A percentile compares a stretch with the other conserved stretches of the same genome.
These are phyloP conservation scores for Carduelis carduelis DNA, from an alignment of 2,797 vertebrate genomes.

Conservation along the genomic window DNA sequence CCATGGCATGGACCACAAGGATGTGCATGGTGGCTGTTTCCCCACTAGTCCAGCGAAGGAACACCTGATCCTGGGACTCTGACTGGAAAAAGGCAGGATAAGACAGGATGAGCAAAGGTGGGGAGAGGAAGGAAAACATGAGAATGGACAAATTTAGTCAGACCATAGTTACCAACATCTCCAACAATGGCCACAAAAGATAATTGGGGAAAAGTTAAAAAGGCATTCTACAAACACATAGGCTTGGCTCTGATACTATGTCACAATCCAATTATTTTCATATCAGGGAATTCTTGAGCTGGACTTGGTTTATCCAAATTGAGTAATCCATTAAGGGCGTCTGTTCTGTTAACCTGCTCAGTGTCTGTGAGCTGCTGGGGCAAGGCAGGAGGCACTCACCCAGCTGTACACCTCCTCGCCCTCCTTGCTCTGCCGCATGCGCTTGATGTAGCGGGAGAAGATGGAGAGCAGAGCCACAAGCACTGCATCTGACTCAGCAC, in stretches of 20 bases:
- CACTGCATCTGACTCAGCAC: constrained; percentile 85
- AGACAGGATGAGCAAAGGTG: background rate
- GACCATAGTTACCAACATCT: background rate
- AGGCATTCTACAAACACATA: background rate
- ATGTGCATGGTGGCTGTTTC: constrained; percentile 99
- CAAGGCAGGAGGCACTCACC: constrained; percentile 74
- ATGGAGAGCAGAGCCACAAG: constrained; percentile 89
- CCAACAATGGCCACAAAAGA: background rate
- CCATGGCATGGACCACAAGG: constrained; percentile 98
- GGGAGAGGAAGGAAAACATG: background rate
- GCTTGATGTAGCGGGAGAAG: constrained; percentile 89
- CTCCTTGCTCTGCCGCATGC: constrained; percentile 97
- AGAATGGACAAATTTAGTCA: background rate
- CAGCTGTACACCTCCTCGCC: constrained; percentile 98
- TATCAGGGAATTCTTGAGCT: background rate
- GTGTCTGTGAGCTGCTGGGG: background rate
- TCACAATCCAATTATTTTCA: background rate
- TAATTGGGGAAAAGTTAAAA: background rate
- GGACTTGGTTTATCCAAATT: background rate
- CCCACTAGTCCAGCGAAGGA: constrained; percentile 94
- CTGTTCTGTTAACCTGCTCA: background rate
- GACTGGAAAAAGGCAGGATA: constrained; percentile 77
- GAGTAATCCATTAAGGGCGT: background rate
- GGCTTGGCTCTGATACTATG: background rate
- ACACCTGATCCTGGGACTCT: constrained; percentile 97